Conservation (phyloP, 1,140 invertebrate species). For the Caerostris extrusa region DNA sequence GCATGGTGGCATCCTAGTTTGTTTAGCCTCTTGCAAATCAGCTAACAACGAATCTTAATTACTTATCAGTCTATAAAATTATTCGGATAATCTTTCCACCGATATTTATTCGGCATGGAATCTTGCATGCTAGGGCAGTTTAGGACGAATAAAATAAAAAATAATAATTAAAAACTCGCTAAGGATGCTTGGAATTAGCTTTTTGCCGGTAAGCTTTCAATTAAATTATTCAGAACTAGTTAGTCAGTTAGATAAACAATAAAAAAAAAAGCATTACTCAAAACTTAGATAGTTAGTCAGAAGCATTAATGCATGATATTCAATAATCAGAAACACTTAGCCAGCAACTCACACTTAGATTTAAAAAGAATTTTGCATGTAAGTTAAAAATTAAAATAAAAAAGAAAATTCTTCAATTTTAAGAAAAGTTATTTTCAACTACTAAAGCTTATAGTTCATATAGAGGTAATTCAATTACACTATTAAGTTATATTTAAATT, state of each 20-base stretch:
- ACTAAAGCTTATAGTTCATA: too few species aligned
- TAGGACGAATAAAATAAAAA: background rate
- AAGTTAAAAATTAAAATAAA: slow-evolving; percentile 8
- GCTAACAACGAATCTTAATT: slow-evolving; percentile 33
- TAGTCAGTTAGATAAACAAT: slow-evolving; percentile 3
- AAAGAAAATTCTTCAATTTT: slow-evolving; percentile 22
- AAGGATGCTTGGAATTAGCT: slow-evolving; percentile 40
- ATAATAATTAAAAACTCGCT: background rate
- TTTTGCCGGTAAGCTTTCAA: background rate
- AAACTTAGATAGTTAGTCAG: slow-evolving; percentile 16
- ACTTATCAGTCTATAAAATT: background rate
- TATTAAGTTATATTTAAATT: too few species aligned
- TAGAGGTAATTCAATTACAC: background rate
- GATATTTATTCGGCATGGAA: slow-evolving; percentile 64
- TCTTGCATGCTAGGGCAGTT: slow-evolving; percentile 67
- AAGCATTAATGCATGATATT: slow-evolving; percentile 34
- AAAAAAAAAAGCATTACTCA: background rate
- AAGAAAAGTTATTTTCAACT: too few species aligned
- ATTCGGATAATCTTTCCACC: background rate
- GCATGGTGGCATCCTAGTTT: slow-evolving; percentile 77
- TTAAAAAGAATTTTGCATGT: slow-evolving; percentile 22
- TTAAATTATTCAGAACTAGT: background rate
- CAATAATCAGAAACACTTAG: slow-evolving; percentile 43
- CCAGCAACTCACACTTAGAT: slow-evolving; percentile 53
- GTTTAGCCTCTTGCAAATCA: slow-evolving; percentile 76